phyloP scores from a whole-genome alignment of 2,888 invertebrate species.

The Drosophila affinis region DNA sequence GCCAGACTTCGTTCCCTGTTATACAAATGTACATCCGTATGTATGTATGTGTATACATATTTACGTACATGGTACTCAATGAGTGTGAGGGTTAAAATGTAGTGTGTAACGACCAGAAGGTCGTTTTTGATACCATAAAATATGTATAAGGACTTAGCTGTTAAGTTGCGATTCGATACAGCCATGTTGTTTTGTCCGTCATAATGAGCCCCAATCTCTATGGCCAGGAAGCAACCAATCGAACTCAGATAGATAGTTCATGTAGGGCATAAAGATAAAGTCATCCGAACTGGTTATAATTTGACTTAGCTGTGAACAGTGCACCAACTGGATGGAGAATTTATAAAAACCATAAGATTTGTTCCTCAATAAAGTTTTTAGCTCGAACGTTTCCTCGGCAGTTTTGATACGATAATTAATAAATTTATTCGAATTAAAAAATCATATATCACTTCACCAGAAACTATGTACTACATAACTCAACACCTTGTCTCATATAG shows the following conservation, averaged over 20 bases:
- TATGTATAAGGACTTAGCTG: not conserved
- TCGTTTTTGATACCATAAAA: not conserved
- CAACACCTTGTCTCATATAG: slow-evolving; percentile 16
- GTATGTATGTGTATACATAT: too few relatives aligned
- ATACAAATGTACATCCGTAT: too few relatives aligned
- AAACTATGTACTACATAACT: slow-evolving; percentile 49
- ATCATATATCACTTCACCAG: slow-evolving; percentile 17
- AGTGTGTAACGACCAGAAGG: not conserved
- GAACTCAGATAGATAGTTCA: too few relatives aligned
- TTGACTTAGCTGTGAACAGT: too few relatives aligned
- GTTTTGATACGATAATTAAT: not conserved
- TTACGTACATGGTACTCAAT: too few relatives aligned
- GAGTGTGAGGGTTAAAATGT: too few relatives aligned
- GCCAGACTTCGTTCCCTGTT: too few relatives aligned
- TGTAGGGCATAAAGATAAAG: not conserved
- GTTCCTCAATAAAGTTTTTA: not conserved
- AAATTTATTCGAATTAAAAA: not conserved
- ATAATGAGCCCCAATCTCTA: not conserved
- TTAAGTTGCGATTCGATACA: not conserved
- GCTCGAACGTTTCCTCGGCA: not conserved
- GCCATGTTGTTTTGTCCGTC: not conserved
- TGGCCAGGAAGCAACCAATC: not conserved
- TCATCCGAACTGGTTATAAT: not conserved
- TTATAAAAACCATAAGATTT: not conserved
- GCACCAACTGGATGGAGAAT: not conserved